phyloP scores from a whole-genome alignment of 2,888 invertebrate species.

The Drosophila mercatorum region DNA sequence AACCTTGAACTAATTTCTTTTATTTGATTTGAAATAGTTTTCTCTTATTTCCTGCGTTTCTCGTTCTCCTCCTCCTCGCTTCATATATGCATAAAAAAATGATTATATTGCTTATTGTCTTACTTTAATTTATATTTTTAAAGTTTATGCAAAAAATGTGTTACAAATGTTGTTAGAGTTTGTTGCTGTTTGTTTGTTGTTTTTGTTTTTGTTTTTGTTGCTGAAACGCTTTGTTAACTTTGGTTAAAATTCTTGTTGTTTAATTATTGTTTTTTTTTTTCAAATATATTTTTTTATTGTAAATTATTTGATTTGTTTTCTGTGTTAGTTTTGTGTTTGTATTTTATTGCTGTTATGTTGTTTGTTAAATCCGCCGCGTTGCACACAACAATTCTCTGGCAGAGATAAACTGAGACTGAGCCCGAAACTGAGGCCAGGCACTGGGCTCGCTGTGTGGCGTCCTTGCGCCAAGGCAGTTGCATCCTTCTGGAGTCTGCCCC shows the following conservation, averaged over 20 bases:
- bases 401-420: constrained; percentile 80
- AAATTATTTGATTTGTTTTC: constrained; percentile 42
- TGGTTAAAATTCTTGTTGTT: constrained; percentile 71
- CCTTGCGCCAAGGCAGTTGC: constrained; percentile 62
- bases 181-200: constrained; percentile 15
- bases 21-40: constrained; percentile 14
- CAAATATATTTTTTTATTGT: constrained; percentile 21
- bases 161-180: constrained; percentile 50
- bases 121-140: constrained; percentile 21
- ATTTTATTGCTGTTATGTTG: constrained; percentile 29
- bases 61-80: neutral
- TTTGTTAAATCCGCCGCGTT: constrained; percentile 73
- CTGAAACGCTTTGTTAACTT: constrained; percentile 80
- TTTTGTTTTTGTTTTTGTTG: constrained; percentile 52
- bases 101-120: constrained; percentile 38
- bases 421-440: constrained; percentile 50
- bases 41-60: constrained; percentile 9
- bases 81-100: constrained; percentile 47
- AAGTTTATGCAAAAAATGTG: constrained; percentile 58
- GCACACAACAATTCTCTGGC: constrained; percentile 80
- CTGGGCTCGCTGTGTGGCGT: constrained; percentile 32
- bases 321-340: constrained; percentile 27
- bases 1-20: constrained; percentile 63
- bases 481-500: constrained; percentile 58
- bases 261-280: constrained; percentile 53